Evolutionary conservation across 2,113 vertebrate species (phyloP), one percentile per base, ranked within the genome.

Genomic region (Oriolus oriolus): DNA sequence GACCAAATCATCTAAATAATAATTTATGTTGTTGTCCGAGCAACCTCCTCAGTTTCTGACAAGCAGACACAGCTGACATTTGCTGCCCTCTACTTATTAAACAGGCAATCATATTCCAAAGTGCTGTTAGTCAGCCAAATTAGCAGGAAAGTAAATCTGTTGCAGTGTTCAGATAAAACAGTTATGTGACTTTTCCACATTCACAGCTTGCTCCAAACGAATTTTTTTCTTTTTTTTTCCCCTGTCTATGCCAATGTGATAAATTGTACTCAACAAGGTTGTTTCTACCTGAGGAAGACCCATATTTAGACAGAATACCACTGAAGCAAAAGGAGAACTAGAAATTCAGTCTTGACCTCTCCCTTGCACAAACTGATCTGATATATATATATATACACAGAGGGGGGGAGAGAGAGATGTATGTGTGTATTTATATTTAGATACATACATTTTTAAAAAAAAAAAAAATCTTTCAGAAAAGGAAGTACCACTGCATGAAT

Each of bases 1-100:
- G 70, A 75, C n/a, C 56, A 44, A 59, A 73, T 61, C 16, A 85
- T 44, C 81, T 63, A 66, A 81, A 87, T 53, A 59, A 68, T 59
- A 42, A 77, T 87, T 74, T 56, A 87, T 49, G 82, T 35, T 64
- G 71, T 45, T 73, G 61, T 94, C 76, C 66, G 16, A 89, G 87
- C 76, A 90, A 69, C 80, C 89, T 84, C 82, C 78, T 78, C 79
- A 3, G 68, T 24, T 88, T 35, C 90, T 88, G 89, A 87, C 73
- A 52, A 77, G 74, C 83, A 71, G 82, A 59, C 79, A 42, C 37
- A 56, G 93, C 91, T 96, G 92, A 93, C 85, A 93, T 88, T 90
- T 96, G 92, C 95, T 95, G 92, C 92, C 96, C 93, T 95, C 95
- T 95, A 64, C 84, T 89, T 94, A 89, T 68, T 95, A 85, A 92